Percentiles rank a stretch among this genome's conserved stretches.
phyloP scores from a whole-genome alignment of 2,113 vertebrate genomes.

The Halichoeres trimaculatus region DNA sequence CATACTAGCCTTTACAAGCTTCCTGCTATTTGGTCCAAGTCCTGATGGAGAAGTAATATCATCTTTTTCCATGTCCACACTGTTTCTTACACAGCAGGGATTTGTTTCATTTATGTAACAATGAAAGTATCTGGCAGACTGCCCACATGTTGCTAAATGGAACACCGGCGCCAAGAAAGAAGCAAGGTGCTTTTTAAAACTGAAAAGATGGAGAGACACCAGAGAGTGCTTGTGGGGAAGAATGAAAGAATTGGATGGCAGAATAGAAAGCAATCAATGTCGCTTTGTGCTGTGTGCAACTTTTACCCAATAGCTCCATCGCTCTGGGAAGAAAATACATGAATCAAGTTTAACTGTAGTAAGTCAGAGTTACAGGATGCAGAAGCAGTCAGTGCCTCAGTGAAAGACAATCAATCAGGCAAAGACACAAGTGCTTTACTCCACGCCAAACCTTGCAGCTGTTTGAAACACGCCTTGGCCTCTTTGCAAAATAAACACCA shows the following conservation, averaged over 20 bases:
- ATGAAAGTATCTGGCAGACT: conserved; percentile 69
- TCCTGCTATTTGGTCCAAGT: conserved; percentile 57
- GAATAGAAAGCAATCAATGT: conserved; percentile 73
- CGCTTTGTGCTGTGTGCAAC: conserved; percentile 66
- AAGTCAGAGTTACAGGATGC: conserved; percentile 47
- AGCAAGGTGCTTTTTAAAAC: conserved; percentile 72
- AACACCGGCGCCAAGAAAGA: conserved; percentile 64
- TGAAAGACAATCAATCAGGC: conserved; percentile 56
- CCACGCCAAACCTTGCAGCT: conserved; percentile 52
- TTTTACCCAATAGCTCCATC: conserved; percentile 65
- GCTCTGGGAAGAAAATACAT: conserved; percentile 56
- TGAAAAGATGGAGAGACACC: conserved; percentile 63
- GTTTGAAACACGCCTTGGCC: conserved; percentile 42
- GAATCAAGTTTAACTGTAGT: conserved; percentile 63
- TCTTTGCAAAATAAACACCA: conserved; percentile 43
- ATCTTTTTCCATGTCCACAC: conserved; percentile 75
- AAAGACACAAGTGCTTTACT: conserved; percentile 43
- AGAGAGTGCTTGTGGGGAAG: conserved; percentile 59
- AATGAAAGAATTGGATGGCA: conserved; percentile 58
- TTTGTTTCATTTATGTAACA: conserved; percentile 79
- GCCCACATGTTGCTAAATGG: conserved; percentile 71
- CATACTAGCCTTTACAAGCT: conserved; percentile 66
- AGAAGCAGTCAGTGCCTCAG: conserved; percentile 34
- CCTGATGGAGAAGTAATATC: conserved; percentile 71
- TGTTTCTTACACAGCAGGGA: conserved; percentile 70